Evolutionary conservation across 2,888 invertebrate genomes (phyloP), one percentile per base, ranked within the genome.

Genomic region (Dusona sp.): DNA sequence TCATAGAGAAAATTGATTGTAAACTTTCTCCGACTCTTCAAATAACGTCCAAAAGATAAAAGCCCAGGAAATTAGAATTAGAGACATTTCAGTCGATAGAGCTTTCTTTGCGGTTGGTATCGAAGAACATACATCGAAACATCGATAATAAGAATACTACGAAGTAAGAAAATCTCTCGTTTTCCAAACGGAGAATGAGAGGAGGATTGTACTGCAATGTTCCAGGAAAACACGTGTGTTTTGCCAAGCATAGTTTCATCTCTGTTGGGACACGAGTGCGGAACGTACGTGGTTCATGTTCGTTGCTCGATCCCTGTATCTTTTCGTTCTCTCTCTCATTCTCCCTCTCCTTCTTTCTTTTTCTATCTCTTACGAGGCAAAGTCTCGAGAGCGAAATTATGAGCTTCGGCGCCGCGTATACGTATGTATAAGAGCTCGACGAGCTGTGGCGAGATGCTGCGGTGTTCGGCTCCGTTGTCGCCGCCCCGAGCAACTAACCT

Each of bases 401-500:
- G 90, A 92, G 90, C 90, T 90, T 86, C 83, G 83, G 86, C 80
- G 80, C 83, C 86, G 83, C 70, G 85, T 89, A 89, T 82, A 87
- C 87, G 86, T 91, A 90, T 90, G 90, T 91, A 91, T 90, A 90
- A 87, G 79, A 74, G 77, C 80, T 78, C 42, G 48, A 61, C 75
- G 83, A 79, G 79, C 79, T 81, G 80, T 80, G 73, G 86, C 72
- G 83, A 83, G 86, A 83, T 83, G 75, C 77, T 91, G 73, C 13
- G 91, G 91, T 93, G 92, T 91, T 92, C 91, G 92, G 64, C 80
- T 91, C 90, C 91, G 92, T 92, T 93, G 92, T 92, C 92, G 92
- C 91, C 90, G 93, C 93, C 93, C 90, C 92, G 90, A 93, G 93
- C 93, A 91, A 93, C 91, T 93, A 92, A 93, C 92, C 93, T 93